Percentiles rank a stretch among this genome's conserved stretches.
phyloP scores from a whole-genome alignment of 2,888 invertebrate genomes.

The Mactromeris polynyma region DNA sequence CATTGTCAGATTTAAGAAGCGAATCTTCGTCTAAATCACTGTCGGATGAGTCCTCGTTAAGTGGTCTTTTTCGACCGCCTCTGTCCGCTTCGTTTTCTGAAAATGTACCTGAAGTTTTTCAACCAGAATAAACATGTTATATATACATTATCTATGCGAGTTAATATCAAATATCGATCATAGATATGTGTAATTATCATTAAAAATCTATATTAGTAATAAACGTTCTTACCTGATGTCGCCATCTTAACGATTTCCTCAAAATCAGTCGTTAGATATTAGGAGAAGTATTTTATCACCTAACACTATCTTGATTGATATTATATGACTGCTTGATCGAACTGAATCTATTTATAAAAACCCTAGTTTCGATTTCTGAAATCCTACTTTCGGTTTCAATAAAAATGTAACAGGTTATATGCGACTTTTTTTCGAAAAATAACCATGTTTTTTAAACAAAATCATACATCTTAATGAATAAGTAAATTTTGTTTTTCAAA shows the following conservation, averaged over 20 bases:
- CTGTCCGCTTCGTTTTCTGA: background rate
- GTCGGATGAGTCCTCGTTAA: background rate
- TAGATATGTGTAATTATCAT: too few species aligned
- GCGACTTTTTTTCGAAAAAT: too few species aligned
- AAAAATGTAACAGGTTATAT: too few species aligned
- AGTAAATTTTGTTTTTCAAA: too few species aligned
- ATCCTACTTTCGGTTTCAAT: background rate
- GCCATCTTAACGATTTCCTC: conserved; percentile 4
- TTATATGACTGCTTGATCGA: background rate
- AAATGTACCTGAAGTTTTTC: background rate
- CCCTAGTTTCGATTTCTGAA: conserved; percentile 2
- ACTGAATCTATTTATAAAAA: background rate
- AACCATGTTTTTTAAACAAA: too few species aligned
- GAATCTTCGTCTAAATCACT: conserved; percentile 17
- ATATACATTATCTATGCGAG: too few species aligned
- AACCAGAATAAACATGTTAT: too few species aligned
- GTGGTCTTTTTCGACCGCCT: background rate
- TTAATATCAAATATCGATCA: too few species aligned
- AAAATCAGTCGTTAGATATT: background rate
- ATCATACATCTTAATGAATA: too few species aligned
- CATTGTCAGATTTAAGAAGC: conserved; percentile 11
- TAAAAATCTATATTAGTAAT: background rate
- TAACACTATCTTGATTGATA: background rate
- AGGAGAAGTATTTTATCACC: background rate
- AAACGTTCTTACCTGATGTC: background rate